Base-by-base conservation (phyloP, 2,888 invertebrate species). In the Apomyelois bistriatella region DNA sequence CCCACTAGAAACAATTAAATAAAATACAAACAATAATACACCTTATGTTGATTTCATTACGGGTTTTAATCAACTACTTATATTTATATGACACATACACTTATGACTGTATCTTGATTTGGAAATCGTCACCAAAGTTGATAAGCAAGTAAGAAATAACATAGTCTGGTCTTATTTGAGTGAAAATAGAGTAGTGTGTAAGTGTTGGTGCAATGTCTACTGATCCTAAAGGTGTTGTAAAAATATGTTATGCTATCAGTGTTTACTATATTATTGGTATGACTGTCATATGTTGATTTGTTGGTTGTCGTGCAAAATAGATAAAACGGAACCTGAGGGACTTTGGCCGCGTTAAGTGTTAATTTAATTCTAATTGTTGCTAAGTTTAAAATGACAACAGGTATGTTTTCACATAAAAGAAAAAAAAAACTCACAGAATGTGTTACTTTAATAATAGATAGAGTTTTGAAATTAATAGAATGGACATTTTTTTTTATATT, bases 151-250 rank as follows among this genome's bases (percentile, higher is more conserved):
- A 28, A 28, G 32, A 16, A 41, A 22, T 22, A 41, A 17, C 10
- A 5, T 17, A 41, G 41, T 41, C 13, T 15, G 16, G 15, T 15
- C 15, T 7, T 32, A 35, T 5, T 5, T 6, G 15, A 32, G 15
- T 16, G n/a, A 15, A 32, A 15, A n/a, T 15, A 16, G 9, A 43
- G 52, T 43, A 43, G 41, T 50, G 50, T 41, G 16, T 38, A n/a
- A 15, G 46, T 46, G 46, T 32, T 46, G 46, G 46, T 46, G 46
- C 46, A 32, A 46, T 46, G 46, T 46, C 46, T 40, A 16, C 40
- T 13, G 32, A 46, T 13, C 32, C 46, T 6, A 46, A 35, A 46
- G 46, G 46, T 46, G 46, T 46, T 32, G 46, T 46, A 46, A 5
- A 28, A 32, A 3, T 46, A 32, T 46, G 46, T 10, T 46, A 46